phyloP scores from a whole-genome alignment of 2,888 invertebrate species.

The Torymus aiolomorphi region DNA sequence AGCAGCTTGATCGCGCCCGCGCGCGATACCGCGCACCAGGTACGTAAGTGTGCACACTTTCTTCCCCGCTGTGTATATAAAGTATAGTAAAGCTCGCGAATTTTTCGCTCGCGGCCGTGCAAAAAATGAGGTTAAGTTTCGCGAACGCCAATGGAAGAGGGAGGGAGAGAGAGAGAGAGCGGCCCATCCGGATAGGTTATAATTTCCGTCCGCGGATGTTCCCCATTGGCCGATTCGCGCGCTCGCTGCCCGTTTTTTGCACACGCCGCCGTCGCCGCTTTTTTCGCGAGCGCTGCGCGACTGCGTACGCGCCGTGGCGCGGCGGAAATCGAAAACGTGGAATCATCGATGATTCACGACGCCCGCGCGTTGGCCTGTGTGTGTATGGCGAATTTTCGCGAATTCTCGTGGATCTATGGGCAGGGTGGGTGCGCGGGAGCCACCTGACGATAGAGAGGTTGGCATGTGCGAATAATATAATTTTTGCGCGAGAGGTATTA shows the following conservation, averaged over 20 bases:
- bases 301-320: slow-evolving; percentile 32
- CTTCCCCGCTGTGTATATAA: no score
- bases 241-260: slow-evolving; percentile 28
- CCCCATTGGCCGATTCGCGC: slow-evolving; percentile 38
- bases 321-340: slow-evolving; percentile 56
- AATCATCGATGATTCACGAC: slow-evolving; percentile 38
- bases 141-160: slow-evolving; percentile 33
- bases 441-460: no score
- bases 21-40: no score
- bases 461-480: no score
- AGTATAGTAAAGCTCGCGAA: no score
- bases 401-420: no score
- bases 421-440: no score
- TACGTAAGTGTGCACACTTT: no score
- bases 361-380: neutral
- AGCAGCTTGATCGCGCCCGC: no score
- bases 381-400: no score
- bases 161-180: slow-evolving; percentile 24
- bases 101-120: slow-evolving; percentile 18
- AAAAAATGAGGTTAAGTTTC: slow-evolving; percentile 58
- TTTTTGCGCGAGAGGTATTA: no score
- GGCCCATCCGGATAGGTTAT: slow-evolving; percentile 56
- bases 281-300: neutral
- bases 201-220: slow-evolving; percentile 56
- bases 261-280: slow-evolving; percentile 16